A percentile compares a stretch with the other conserved stretches of the same genome.
Evolutionary conservation across 2,797 vertebrate species (phyloP).

Genomic region (Gymnodraco acuticeps): DNA sequence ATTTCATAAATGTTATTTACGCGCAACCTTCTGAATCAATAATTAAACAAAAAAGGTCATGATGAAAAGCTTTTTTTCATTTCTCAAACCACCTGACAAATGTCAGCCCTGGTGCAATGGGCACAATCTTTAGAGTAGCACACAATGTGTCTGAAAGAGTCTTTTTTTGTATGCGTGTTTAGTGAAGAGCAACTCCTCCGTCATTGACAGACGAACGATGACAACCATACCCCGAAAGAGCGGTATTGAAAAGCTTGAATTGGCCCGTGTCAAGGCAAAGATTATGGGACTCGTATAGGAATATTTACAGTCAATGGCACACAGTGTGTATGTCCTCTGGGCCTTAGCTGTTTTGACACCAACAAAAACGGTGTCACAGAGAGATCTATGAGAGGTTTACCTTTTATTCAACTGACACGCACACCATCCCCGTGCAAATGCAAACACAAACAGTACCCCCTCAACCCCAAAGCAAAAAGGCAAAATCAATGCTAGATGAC

Average conservation of each 20-base stretch:
- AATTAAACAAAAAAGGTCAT: neutral
- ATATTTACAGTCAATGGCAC: constrained; percentile 33
- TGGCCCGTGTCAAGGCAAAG: constrained; percentile 26
- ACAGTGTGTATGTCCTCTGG: constrained; percentile 22
- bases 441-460: constrained; percentile 26
- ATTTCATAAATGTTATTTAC: neutral
- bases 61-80: neutral
- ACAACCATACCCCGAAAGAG: constrained; percentile 12
- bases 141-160: constrained; percentile 18
- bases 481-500: constrained; percentile 47
- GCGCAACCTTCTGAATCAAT: neutral
- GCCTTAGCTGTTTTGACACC: constrained; percentile 38
- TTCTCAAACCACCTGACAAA: neutral
- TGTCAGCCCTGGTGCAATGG: neutral
- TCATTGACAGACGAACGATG: constrained; percentile 24
- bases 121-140: neutral
- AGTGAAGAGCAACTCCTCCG: neutral
- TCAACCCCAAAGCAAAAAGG: neutral
- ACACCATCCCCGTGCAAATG: neutral
- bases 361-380: constrained; percentile 30
- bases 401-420: neutral
- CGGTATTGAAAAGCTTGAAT: constrained; percentile 35
- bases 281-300: constrained; percentile 32
- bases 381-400: constrained; percentile 25
- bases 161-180: constrained; percentile 9